Percentiles rank a stretch among this genome's conserved stretches.
phyloP scores from a whole-genome alignment of 2,888 invertebrate species.

The Synanthedon formicaeformis region DNA sequence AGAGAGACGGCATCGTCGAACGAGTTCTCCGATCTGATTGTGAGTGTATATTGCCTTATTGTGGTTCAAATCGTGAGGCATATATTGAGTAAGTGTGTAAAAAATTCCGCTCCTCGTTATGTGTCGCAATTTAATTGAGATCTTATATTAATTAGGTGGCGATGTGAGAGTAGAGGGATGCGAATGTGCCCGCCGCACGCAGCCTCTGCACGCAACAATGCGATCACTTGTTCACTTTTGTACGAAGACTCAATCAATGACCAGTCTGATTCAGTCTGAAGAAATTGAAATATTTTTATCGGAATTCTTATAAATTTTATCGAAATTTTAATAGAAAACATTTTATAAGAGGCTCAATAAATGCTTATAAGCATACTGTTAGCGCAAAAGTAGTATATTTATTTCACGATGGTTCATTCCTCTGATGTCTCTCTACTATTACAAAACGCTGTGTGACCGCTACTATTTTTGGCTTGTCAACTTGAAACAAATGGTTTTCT shows the following conservation, averaged over 20 bases:
- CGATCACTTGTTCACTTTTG: not conserved
- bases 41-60: slow-evolving; percentile 47
- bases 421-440: no score
- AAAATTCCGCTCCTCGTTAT: slow-evolving; percentile 57
- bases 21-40: slow-evolving; percentile 41
- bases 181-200: slow-evolving; percentile 65
- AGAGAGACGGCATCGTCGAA: slow-evolving; percentile 30
- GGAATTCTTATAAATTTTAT: no score
- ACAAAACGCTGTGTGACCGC: no score
- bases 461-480: no score
- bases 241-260: not conserved
- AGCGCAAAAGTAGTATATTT: no score
- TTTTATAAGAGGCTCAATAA: no score
- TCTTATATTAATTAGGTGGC: slow-evolving; percentile 70
- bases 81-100: slow-evolving; percentile 48
- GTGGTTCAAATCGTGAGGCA: slow-evolving; percentile 36
- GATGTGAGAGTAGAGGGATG: slow-evolving; percentile 45
- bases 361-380: no score
- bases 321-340: no score
- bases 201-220: slow-evolving; percentile 52
- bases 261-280: no score
- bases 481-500: no score
- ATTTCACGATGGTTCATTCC: no score
- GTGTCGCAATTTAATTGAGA: slow-evolving; percentile 71
- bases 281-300: no score